A percentile compares a stretch with the other conserved stretches of the same genome.
Evolutionary conservation across 2,888 invertebrate species (phyloP).

Genomic region (Sinodicranocentrus sp.): DNA sequence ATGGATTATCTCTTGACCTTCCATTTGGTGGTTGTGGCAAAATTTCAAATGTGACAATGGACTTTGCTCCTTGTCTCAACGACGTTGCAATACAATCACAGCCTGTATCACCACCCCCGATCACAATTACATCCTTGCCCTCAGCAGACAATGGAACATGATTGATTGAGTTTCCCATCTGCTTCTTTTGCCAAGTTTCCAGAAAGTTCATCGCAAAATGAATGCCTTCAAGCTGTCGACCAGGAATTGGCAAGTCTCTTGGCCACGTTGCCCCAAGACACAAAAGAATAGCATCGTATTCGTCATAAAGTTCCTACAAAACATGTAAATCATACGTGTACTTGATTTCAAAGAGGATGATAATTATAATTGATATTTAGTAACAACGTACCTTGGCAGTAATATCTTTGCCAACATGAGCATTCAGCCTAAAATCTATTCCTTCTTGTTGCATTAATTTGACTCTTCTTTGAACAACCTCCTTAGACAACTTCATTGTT

Average conservation of each 20-base stretch:
- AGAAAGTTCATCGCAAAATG: slow-evolving; percentile 99
- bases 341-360: too few relatives aligned
- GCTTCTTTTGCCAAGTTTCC: slow-evolving; percentile 97
- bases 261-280: slow-evolving; percentile 98
- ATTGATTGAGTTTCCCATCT: slow-evolving; percentile 84
- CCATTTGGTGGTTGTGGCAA: slow-evolving; percentile 92
- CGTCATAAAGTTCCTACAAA: slow-evolving; percentile 77
- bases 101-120: slow-evolving; percentile 94
- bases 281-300: slow-evolving; percentile 92
- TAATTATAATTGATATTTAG: too few relatives aligned
- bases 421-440: slow-evolving; percentile 91
- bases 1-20: slow-evolving; percentile 94
- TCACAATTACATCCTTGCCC: slow-evolving; percentile 95
- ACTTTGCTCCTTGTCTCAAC: slow-evolving; percentile 92
- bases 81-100: slow-evolving; percentile 99
- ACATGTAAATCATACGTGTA: background rate
- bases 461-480: slow-evolving; percentile 93
- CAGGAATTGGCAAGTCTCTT: slow-evolving; percentile 85
- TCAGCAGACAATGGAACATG: slow-evolving; percentile 87
- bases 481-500: slow-evolving; percentile 98
- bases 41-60: slow-evolving; percentile 98
- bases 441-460: slow-evolving; percentile 93
- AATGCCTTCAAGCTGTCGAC: slow-evolving; percentile 93
- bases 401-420: slow-evolving; percentile 94
- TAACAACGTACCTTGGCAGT: slow-evolving; percentile 83